Evolutionary conservation across 2,888 invertebrate species (phyloP).

Genomic region (Cerastis rubricosa): DNA sequence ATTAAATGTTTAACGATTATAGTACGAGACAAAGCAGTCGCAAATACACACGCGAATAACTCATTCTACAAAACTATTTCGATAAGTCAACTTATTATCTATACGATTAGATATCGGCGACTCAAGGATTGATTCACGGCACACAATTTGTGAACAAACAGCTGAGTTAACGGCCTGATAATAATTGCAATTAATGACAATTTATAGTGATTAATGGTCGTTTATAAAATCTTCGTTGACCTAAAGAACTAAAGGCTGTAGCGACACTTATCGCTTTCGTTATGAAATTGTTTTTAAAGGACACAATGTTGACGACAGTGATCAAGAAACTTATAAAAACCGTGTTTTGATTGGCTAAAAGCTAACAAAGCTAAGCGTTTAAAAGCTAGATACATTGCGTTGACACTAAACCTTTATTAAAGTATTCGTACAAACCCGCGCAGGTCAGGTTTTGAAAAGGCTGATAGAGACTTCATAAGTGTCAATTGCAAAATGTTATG

Average conservation of each 20-base stretch:
- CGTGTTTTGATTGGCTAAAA: neutral
- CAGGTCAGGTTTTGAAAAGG: neutral
- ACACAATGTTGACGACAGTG: neutral
- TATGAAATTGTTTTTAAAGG: neutral
- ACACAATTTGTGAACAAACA: conserved; percentile 50
- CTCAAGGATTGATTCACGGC: conserved; percentile 83
- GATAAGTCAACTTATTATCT: conserved; percentile 85
- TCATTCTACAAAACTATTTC: conserved; percentile 80
- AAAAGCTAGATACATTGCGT: neutral
- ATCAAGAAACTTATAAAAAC: neutral
- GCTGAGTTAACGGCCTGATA: conserved; percentile 38
- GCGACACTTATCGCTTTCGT: conserved; percentile 4
- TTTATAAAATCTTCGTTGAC: conserved; percentile 41
- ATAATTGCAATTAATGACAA: conserved; percentile 64
- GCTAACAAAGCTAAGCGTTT: no score
- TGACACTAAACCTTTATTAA: neutral
- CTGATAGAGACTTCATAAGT: neutral
- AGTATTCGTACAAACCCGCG: no score
- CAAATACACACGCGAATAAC: conserved; percentile 76
- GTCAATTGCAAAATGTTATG: neutral
- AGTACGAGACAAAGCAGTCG: conserved; percentile 47
- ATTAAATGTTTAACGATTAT: conserved; percentile 5
- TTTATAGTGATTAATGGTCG: conserved; percentile 48
- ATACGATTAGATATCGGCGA: conserved; percentile 85
- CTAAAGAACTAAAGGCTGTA: conserved; percentile 45